phyloP scores from a whole-genome alignment of 2,797 vertebrate genomes.

The Lophura swinhoii region DNA sequence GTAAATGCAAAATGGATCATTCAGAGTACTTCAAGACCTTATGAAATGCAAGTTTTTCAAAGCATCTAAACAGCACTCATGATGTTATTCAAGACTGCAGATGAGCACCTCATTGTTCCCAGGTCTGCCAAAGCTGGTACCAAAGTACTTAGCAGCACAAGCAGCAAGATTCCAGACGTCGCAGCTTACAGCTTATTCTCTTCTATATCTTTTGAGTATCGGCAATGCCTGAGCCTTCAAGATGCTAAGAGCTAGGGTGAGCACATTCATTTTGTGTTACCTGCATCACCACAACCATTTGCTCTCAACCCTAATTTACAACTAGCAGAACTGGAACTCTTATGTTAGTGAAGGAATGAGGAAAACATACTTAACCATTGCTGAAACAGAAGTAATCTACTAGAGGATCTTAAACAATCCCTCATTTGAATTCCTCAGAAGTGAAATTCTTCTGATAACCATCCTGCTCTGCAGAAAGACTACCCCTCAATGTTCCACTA shows the following conservation, averaged over 20 bases:
- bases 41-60: background rate
- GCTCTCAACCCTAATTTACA: background rate
- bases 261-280: background rate
- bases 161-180: no score
- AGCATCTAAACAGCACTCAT: background rate
- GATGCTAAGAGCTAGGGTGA: no score
- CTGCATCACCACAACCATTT: background rate
- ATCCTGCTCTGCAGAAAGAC: background rate
- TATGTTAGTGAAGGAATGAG: background rate
- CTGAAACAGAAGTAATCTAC: background rate
- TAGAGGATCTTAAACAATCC: background rate
- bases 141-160: no score
- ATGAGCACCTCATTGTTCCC: background rate
- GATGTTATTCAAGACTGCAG: background rate
- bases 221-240: background rate
- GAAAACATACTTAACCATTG: background rate
- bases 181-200: background rate
- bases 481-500: rapidly evolving
- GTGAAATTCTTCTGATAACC: background rate
- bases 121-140: background rate
- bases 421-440: background rate
- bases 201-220: background rate
- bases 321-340: background rate
- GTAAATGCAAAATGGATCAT: background rate
- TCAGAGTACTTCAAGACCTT: background rate